These are phyloP conservation scores for Zelostemma sp. DNA, from an alignment of 1,140 invertebrate species.

Conservation along the genomic window DNA sequence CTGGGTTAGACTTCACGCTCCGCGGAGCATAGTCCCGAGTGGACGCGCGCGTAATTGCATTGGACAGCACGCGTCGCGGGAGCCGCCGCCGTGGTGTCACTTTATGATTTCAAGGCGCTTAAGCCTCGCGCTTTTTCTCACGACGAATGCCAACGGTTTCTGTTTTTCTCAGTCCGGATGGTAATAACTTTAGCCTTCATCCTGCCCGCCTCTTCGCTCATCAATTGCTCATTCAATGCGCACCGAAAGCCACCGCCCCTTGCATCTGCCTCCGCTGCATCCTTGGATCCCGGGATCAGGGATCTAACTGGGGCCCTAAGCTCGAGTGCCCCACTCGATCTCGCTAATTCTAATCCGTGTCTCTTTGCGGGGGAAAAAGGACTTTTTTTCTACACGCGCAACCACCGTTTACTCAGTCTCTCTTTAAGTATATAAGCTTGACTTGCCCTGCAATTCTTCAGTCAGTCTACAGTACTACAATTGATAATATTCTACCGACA, in stretches of 20 bases:
- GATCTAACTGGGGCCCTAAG: no score
- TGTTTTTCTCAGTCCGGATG: constrained; percentile 45
- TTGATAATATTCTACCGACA: constrained; percentile 40
- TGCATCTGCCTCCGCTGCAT: neutral
- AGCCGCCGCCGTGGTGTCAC: constrained; percentile 20
- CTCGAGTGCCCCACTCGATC: constrained; percentile 13
- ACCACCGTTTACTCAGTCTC: constrained; percentile 40
- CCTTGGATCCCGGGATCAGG: constrained; percentile 2
- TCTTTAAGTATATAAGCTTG: constrained; percentile 58
- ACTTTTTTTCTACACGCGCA: constrained; percentile 48
- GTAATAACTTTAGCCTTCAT: constrained; percentile 59
- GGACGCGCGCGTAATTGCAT: constrained; percentile 22
- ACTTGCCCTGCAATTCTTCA: constrained; percentile 33
- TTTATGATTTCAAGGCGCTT: constrained; percentile 43
- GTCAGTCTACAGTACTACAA: constrained; percentile 60
- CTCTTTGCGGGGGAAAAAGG: constrained; percentile 24
- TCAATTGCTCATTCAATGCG: constrained; percentile 15
- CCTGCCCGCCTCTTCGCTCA: constrained; percentile 29
- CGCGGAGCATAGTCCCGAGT: constrained; percentile 49
- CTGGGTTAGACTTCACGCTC: constrained; percentile 55
- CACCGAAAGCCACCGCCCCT: constrained; percentile 38
- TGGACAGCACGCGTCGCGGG: constrained; percentile 26
- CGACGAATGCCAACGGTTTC: constrained; percentile 52
- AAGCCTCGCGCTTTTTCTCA: constrained; percentile 53
- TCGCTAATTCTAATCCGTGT: constrained; percentile 34